Evolutionary conservation across 2,888 invertebrate genomes (phyloP).

Genomic region (Pachymerium ferrugineum): DNA sequence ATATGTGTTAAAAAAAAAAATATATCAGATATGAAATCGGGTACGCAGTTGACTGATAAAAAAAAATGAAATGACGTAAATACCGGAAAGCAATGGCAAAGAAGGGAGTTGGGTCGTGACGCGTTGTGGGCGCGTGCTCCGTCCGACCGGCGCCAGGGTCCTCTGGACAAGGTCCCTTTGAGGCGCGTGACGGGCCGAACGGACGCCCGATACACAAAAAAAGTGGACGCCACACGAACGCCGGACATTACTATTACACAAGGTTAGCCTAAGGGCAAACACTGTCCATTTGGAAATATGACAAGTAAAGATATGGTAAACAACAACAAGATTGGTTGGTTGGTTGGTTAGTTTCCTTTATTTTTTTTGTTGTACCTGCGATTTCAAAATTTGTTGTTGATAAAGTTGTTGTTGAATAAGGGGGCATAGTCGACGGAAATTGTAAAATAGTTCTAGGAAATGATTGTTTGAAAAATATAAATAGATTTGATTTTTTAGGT

Average conservation of each 20-base stretch:
- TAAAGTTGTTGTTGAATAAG: too few species aligned
- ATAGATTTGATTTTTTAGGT: too few species aligned
- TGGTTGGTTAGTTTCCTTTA: not conserved
- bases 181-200: constrained; percentile 9
- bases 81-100: constrained; percentile 35
- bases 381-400: too few species aligned
- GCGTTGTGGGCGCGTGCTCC: constrained; percentile 8
- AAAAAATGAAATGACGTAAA: constrained; percentile 35
- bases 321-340: not conserved
- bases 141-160: not conserved
- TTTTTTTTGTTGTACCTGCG: too few species aligned
- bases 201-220: not conserved
- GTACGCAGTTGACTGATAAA: not conserved
- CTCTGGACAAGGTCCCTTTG: constrained; percentile 9
- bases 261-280: not conserved
- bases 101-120: not conserved
- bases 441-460: too few species aligned
- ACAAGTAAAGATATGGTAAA: not conserved
- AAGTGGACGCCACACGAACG: constrained; percentile 2
- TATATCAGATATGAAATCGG: not conserved
- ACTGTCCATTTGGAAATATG: not conserved
- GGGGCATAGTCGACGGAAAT: too few species aligned
- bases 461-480: too few species aligned
- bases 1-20: not conserved
- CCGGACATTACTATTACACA: not conserved